Evolutionary conservation across 2,888 invertebrate genomes (phyloP).

Genomic region (Tenthredo amoena): DNA sequence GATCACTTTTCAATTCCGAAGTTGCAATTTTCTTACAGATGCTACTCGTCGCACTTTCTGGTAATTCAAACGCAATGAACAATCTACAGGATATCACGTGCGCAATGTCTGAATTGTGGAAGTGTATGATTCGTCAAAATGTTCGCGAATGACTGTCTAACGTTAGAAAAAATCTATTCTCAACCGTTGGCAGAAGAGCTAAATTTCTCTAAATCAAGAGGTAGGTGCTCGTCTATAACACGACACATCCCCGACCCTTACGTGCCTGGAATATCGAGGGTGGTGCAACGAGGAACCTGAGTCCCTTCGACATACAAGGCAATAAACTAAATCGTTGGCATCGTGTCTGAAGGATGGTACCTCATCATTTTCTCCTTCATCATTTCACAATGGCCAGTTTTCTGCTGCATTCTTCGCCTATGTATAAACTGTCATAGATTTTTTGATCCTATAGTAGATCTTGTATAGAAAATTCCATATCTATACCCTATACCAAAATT

Average conservation of each 20-base stretch:
- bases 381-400: not conserved
- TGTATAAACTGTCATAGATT: not conserved
- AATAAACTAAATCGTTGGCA: conserved; percentile 11
- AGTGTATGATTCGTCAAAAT: not conserved
- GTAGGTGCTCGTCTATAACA: conserved; percentile 5
- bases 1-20: not conserved
- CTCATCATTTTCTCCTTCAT: conserved; percentile 1
- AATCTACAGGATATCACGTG: not conserved
- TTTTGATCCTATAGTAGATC: not conserved
- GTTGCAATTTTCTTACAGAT: not conserved
- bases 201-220: conserved; percentile 12
- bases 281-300: not conserved
- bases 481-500: not conserved
- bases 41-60: too few species aligned
- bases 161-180: not conserved
- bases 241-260: not conserved
- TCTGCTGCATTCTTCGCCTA: not conserved
- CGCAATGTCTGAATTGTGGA: not conserved
- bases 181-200: not conserved
- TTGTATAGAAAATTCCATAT: too few species aligned
- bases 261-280: not conserved
- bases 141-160: not conserved
- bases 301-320: not conserved
- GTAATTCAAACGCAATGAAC: not conserved
- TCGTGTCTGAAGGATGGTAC: not conserved